These are phyloP conservation scores for Podiceps cristatus DNA, from an alignment of 2,113 vertebrate species.

Conservation along the genomic window DNA sequence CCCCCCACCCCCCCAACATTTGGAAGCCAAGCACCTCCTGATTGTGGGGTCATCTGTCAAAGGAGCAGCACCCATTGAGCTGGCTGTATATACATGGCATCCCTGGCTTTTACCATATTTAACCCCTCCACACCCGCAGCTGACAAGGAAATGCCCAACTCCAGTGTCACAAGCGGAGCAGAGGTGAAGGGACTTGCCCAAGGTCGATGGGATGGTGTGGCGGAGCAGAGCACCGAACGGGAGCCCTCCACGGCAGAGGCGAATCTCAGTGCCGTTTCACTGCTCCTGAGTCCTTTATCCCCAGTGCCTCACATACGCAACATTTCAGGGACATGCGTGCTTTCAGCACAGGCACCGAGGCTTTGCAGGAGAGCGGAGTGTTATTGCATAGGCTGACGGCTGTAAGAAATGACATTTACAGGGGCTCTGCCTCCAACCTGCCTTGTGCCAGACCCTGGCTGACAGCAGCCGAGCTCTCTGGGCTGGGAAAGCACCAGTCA, in stretches of 20 bases:
- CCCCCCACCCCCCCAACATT: background rate
- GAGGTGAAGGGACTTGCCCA: background rate
- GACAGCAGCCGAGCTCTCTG: rapidly evolving
- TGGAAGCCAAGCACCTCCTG: background rate
- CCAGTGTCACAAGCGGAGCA: background rate
- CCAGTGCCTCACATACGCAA: background rate
- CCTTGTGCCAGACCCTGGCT: background rate
- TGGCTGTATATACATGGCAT: background rate
- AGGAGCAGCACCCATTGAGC: background rate
- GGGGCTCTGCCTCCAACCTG: background rate
- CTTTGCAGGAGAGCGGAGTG: background rate
- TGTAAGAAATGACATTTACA: rapidly evolving
- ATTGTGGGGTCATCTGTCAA: background rate
- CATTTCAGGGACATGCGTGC: background rate
- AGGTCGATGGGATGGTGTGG: rapidly evolving
- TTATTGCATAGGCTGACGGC: no score
- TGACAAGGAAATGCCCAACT: background rate
- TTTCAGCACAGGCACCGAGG: background rate
- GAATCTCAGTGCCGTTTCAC: background rate
- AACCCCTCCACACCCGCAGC: background rate
- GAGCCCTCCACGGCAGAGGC: background rate
- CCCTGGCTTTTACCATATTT: background rate
- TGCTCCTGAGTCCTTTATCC: background rate
- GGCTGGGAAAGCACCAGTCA: background rate
- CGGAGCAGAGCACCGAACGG: rapidly evolving